These are phyloP conservation scores for Euwallacea fornicatus DNA, from an alignment of 1,140 invertebrate species.

Conservation along the genomic window DNA sequence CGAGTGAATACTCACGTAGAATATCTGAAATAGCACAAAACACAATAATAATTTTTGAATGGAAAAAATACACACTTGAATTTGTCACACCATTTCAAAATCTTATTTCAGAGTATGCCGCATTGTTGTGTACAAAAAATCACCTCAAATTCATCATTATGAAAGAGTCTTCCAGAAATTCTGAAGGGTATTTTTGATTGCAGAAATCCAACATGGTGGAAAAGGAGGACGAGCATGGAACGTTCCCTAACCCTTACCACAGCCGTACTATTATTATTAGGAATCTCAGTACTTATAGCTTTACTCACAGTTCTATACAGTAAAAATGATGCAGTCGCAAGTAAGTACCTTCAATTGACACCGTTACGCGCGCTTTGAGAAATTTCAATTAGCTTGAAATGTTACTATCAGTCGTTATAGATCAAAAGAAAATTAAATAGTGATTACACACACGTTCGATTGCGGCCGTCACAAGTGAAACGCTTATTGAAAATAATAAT, in stretches of 20 bases:
- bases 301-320: slow-evolving; percentile 60
- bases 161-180: no score
- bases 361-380: not conserved
- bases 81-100: not conserved
- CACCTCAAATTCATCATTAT: no score
- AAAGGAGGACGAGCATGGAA: slow-evolving; percentile 76
- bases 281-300: slow-evolving; percentile 66
- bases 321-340: slow-evolving; percentile 40
- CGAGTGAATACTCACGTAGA: no score
- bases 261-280: slow-evolving; percentile 64
- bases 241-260: slow-evolving; percentile 69
- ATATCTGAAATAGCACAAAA: no score
- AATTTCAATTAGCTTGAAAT: not conserved
- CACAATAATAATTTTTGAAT: no score
- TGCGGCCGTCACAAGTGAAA: slow-evolving; percentile 1
- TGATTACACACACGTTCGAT: not conserved
- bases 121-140: no score
- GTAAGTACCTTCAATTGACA: slow-evolving; percentile 36
- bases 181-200: slow-evolving; percentile 42
- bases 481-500: not conserved
- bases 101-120: no score
- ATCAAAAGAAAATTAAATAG: not conserved
- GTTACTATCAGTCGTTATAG: not conserved
- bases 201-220: slow-evolving; percentile 89
- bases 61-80: not conserved